Evolutionary conservation across 2,797 vertebrate genomes (phyloP), one percentile per base, ranked within the genome.

Genomic region (Pseudochromis fuscus): DNA sequence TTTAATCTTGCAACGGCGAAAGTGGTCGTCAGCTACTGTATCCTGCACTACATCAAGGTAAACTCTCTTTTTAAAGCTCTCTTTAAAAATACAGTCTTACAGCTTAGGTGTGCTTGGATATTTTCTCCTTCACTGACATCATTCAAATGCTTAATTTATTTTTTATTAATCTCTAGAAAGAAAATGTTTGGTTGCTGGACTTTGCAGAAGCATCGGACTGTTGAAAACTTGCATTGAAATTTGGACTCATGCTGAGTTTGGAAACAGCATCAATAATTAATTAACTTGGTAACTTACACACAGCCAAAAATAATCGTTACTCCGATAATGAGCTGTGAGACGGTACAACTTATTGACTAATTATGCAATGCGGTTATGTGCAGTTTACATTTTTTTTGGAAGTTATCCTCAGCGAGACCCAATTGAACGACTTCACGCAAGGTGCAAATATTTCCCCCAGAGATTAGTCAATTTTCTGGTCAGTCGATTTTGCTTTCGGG

Each of bases 1-100:
- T 94, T 94, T 89, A 93, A 92, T 96, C 94, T 91, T 92, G 72
- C 88, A 81, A 74, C 81, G 30, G 50, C 37, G 76, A 90, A 90
- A 88, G 86, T 85, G 82, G 75, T 89, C 83, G 52, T 85, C 87
- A 55, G 83, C 81, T 58, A 67, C 78, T 59, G 62, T 57, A 70
- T 83, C 82, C 88, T 72, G 70, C 63, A 33, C 89, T 38, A 60
- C 82, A 62, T 48, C 50, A 90, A 93, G 92, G 92, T 93, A 93
- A 92, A 79, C 37, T 31, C 50, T 77, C 23, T 74, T 61, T 67
- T 59, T 49, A 16, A 51, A 6, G 42, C 56, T 60, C 3, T 49
- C 35, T 21, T 42, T 0, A 10, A 21, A n/a, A 52, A 52, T 69
- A 33, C 38, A 7, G n/a, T n/a, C n/a, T 23, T n/a, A 7, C 50